Conservation (phyloP, 1,140 invertebrate species). For the Caerostris extrusa region DNA sequence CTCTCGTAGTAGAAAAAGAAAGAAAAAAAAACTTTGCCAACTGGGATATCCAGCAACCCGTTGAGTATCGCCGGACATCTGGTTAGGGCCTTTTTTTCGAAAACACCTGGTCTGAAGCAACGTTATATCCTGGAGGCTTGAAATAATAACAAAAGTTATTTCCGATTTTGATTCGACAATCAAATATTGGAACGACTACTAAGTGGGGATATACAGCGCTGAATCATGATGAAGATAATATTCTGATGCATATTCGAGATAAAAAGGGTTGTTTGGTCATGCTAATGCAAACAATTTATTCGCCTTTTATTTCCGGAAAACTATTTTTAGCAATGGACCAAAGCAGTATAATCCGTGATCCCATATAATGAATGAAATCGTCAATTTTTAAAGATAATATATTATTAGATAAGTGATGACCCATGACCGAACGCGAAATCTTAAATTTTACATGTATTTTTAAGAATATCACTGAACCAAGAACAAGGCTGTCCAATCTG, state of each 20-base stretch:
- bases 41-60: not conserved
- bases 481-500: no score
- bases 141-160: not conserved
- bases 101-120: slow-evolving; percentile 10
- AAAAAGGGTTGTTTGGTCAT: not conserved
- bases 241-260: slow-evolving; percentile 8
- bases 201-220: not conserved
- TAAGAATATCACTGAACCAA: no score
- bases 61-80: not conserved
- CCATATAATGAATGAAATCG: no score
- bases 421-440: no score
- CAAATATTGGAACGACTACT: slow-evolving; percentile 40
- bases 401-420: no score
- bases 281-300: not conserved
- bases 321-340: no score
- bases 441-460: no score
- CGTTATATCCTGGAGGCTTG: not conserved
- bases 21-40: not conserved
- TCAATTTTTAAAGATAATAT: no score
- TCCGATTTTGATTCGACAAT: slow-evolving; percentile 18
- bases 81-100: not conserved
- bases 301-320: not conserved
- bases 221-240: not conserved
- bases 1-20: no score
- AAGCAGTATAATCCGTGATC: no score